Percentiles rank a stretch among this genome's conserved stretches.
Evolutionary conservation across 2,113 vertebrate genomes (phyloP).

Genomic region (Rhinichthys klamathensis): DNA sequence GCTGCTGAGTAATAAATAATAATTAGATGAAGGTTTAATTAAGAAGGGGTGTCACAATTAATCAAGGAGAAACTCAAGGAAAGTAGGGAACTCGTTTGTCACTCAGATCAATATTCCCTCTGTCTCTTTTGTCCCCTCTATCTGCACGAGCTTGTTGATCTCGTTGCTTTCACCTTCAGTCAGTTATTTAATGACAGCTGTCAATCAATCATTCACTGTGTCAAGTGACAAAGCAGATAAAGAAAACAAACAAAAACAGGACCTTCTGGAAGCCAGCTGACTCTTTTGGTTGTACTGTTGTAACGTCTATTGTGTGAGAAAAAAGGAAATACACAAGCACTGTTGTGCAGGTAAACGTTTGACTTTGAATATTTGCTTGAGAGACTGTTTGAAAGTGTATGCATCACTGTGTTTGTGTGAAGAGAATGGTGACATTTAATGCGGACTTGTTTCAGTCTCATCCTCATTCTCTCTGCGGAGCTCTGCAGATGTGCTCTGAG

Average conservation of each 20-base stretch:
- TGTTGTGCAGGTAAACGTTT: background rate
- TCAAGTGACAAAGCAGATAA: conserved; percentile 18
- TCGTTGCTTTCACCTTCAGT: background rate
- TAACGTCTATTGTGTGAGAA: background rate
- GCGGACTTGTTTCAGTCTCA: conserved; percentile 35
- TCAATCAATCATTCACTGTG: conserved; percentile 20
- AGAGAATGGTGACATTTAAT: background rate
- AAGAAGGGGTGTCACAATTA: background rate
- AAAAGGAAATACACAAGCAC: background rate
- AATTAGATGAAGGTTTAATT: conserved; percentile 15
- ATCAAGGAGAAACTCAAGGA: conserved; percentile 5
- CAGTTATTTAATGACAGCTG: conserved; percentile 9
- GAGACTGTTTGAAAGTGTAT: background rate
- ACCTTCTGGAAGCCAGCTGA: background rate
- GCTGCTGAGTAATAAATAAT: conserved; percentile 6
- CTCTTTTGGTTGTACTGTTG: background rate
- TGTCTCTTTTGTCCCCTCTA: background rate
- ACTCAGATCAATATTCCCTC: conserved; percentile 8
- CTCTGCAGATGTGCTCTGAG: conserved; percentile 27
- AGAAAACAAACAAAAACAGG: background rate
- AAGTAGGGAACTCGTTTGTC: background rate
- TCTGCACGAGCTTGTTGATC: background rate
- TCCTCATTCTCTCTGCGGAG: conserved; percentile 39
- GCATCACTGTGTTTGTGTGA: conserved; percentile 1
- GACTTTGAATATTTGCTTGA: conserved; percentile 14